Base-by-base conservation (phyloP, 2,797 vertebrate species). In the Anguilla obscura region DNA sequence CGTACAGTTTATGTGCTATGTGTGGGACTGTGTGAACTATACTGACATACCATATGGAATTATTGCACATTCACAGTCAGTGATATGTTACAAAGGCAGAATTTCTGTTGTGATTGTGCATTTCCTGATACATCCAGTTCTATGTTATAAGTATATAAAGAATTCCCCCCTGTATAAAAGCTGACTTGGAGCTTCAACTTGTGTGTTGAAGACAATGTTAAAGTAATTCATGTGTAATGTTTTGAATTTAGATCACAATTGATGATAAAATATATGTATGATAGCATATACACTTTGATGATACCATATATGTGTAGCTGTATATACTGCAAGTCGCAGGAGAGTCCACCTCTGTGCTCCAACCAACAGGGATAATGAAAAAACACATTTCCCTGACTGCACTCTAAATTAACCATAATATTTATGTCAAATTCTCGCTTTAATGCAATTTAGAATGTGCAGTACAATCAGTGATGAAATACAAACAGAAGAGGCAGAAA, bases 211-310 rank as follows among this genome's bases (percentile, higher is more conserved):
- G 54, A 85, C 54, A 79, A 58, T 79, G 82, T 88, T 84, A 83
- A 89, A 87, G 52, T 74, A 24, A 88, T n/a, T 88, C 60, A 87
- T 87, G 86, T 80, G 86, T 87, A 63, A 87, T 87, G 3, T 90
- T 87, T 87, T 36, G 54, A 87, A 88, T 85, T 89, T 79, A 82
- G 36, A 89, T 82, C 82, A 56, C 58, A 63, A 30, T 85, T 86
- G 40, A 45, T 45, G 40, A 40, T 40, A 45, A 45, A 45, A 45
- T 5, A 45, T 45, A 45, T 45, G 40, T 45, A 45, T 45, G 40
- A 45, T 71, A 63, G 91, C 24, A 71, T 52, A 87, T 76, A 87
- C 85, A 89, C 58, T 50, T 88, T 84, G 69, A 86, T 52, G 50
- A 69, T 82, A 76, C 71, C 56, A 58, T 89, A 36, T n/a, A 56